These are phyloP conservation scores for Centruroides sculpturatus DNA, from an alignment of 1,140 invertebrate species.

Conservation along the genomic window DNA sequence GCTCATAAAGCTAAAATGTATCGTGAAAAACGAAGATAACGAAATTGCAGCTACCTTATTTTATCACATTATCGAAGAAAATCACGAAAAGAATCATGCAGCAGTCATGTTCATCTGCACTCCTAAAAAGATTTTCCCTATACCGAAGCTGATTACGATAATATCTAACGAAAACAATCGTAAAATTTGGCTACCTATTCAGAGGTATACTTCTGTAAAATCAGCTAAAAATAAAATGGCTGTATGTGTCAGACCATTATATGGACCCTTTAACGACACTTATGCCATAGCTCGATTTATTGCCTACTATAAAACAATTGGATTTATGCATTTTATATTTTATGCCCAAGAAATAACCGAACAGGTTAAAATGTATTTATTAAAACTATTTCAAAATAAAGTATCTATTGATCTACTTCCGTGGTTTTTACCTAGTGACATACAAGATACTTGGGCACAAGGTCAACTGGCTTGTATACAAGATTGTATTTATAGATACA, in stretches of 20 bases:
- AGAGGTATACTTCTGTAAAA: too few relatives aligned
- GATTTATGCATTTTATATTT: constrained; percentile 73
- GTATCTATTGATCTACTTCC: constrained; percentile 54
- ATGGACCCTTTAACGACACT: constrained; percentile 55
- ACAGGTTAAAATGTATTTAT: constrained; percentile 46
- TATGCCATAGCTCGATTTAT: constrained; percentile 75
- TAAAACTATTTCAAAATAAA: constrained; percentile 46
- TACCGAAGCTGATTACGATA: too few relatives aligned
- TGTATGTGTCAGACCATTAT: constrained; percentile 82
- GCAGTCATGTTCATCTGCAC: constrained; percentile 1
- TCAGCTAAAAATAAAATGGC: constrained; percentile 26
- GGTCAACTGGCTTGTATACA: constrained; percentile 78
- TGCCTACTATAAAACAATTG: constrained; percentile 69
- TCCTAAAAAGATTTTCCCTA: background rate
- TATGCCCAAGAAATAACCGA: constrained; percentile 75
- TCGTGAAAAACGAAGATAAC: background rate
- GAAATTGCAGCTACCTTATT: background rate
- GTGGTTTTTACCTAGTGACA: constrained; percentile 57
- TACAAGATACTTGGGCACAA: constrained; percentile 71
- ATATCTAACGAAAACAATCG: too few relatives aligned
- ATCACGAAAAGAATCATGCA: constrained; percentile 1
- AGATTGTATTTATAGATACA: constrained; percentile 78
- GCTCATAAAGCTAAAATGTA: background rate
- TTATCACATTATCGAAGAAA: background rate
- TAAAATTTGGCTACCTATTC: too few relatives aligned